Conservation (phyloP, 2,888 invertebrate genomes). For the Acleris sparsana region DNA sequence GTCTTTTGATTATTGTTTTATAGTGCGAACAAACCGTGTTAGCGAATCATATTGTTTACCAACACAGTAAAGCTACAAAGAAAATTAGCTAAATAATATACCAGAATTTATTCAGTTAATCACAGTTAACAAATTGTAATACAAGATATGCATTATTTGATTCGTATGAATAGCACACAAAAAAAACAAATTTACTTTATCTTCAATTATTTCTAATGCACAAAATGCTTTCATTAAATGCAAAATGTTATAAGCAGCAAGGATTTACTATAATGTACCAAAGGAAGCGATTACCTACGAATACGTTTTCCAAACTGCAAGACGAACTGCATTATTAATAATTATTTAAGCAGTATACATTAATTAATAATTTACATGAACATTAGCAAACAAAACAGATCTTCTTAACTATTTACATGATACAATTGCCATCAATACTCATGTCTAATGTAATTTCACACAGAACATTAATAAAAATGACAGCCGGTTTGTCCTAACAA, state of each 20-base stretch:
- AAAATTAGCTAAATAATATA: conserved; percentile 28
- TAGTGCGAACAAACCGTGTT: conserved; percentile 51
- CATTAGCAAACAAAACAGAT: conserved; percentile 28
- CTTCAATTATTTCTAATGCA: conserved; percentile 18
- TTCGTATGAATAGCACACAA: conserved; percentile 11
- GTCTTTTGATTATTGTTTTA: conserved; percentile 72
- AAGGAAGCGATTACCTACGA: conserved; percentile 11
- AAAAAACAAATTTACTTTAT: conserved; percentile 4
- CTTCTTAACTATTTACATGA: conserved; percentile 28
- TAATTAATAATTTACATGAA: not conserved
- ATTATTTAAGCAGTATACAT: conserved; percentile 3
- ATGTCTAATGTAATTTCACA: not conserved
- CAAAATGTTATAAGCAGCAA: conserved; percentile 25
- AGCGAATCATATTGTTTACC: conserved; percentile 11
- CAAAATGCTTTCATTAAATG: conserved; percentile 42
- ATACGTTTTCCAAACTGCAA: conserved; percentile 1
- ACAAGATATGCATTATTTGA: conserved; percentile 20
- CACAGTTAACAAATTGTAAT: conserved; percentile 30
- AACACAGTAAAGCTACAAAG: conserved; percentile 39
- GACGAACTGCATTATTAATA: conserved; percentile 7
- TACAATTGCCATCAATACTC: not conserved
- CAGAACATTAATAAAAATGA: not conserved
- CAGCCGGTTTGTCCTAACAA: conserved; percentile 9
- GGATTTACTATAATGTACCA: conserved; percentile 2
- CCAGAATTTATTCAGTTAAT: conserved; percentile 27